phyloP scores from a whole-genome alignment of 2,797 vertebrate genomes.

The Zenarchopterus dispar region DNA sequence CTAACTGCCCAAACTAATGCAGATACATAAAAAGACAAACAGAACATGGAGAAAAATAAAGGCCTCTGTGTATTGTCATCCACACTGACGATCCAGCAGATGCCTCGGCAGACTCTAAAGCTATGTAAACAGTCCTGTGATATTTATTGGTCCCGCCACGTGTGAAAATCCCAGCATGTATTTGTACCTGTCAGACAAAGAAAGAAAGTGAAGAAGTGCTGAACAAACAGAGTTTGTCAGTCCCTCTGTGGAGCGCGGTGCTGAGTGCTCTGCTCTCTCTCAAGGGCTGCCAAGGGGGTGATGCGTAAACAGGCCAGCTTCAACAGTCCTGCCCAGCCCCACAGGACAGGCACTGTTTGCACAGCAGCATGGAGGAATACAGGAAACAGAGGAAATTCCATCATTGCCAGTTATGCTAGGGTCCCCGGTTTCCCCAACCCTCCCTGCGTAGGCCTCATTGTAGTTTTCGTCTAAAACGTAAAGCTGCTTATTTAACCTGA shows the following conservation, averaged over 20 bases:
- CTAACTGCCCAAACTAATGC: slow-evolving; percentile 32
- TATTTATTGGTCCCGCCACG: slow-evolving; percentile 60
- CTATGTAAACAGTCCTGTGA: slow-evolving; percentile 54
- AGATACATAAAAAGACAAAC: slow-evolving; percentile 18
- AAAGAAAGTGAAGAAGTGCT: slow-evolving; percentile 61
- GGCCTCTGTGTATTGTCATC: slow-evolving; percentile 55
- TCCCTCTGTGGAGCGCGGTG: slow-evolving; percentile 19
- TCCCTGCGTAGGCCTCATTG: background rate
- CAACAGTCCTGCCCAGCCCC: slow-evolving; percentile 60
- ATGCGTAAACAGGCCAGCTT: slow-evolving; percentile 75
- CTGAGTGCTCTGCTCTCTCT: slow-evolving; percentile 62
- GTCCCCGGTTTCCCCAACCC: slow-evolving; percentile 11
- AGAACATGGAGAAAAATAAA: slow-evolving; percentile 23
- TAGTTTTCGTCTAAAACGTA: slow-evolving; percentile 32
- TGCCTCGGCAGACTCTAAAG: slow-evolving; percentile 37
- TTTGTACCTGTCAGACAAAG: slow-evolving; percentile 48
- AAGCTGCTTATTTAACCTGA: slow-evolving; percentile 58
- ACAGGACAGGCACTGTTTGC: slow-evolving; percentile 68
- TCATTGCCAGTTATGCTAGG: slow-evolving; percentile 53
- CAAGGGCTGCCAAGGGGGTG: slow-evolving; percentile 71
- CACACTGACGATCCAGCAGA: slow-evolving; percentile 25
- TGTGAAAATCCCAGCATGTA: slow-evolving; percentile 41
- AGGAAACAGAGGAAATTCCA: slow-evolving; percentile 79
- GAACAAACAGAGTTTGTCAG: slow-evolving; percentile 61
- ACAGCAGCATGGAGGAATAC: slow-evolving; percentile 68